Conservation (phyloP, 2,113 vertebrate species). For the Lamprotornis superbus region DNA sequence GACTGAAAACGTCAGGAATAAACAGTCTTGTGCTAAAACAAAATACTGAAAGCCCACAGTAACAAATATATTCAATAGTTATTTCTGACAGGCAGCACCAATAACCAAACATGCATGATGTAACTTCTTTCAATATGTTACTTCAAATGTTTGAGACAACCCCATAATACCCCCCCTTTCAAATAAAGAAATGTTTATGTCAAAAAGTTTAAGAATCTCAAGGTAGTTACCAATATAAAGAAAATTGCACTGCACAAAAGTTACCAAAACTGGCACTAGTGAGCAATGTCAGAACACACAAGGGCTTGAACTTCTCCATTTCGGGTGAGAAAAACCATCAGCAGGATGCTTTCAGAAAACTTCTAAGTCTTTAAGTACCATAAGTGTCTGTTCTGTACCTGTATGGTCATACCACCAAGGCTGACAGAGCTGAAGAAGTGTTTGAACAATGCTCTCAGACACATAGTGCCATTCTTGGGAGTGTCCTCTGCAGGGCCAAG, state of each 20-base stretch:
- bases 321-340: background rate
- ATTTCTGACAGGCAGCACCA: background rate
- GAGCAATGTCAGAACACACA: background rate
- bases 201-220: background rate
- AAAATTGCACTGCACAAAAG: background rate
- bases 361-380: background rate
- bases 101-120: background rate
- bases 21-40: background rate
- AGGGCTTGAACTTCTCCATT: background rate
- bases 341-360: background rate
- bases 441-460: rapidly evolving
- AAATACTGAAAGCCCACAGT: background rate
- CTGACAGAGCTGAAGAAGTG: background rate
- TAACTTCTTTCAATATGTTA: background rate
- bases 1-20: background rate
- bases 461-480: background rate
- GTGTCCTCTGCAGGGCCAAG: background rate
- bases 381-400: background rate
- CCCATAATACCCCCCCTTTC: rapidly evolving
- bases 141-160: background rate
- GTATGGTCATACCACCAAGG: background rate
- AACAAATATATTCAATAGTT: background rate
- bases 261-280: background rate
- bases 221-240: background rate
- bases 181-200: background rate